Percentiles rank a stretch among this genome's conserved stretches.
These are phyloP conservation scores for Dicentrarchus labrax DNA, from an alignment of 2,113 vertebrate species.

Conservation along the genomic window DNA sequence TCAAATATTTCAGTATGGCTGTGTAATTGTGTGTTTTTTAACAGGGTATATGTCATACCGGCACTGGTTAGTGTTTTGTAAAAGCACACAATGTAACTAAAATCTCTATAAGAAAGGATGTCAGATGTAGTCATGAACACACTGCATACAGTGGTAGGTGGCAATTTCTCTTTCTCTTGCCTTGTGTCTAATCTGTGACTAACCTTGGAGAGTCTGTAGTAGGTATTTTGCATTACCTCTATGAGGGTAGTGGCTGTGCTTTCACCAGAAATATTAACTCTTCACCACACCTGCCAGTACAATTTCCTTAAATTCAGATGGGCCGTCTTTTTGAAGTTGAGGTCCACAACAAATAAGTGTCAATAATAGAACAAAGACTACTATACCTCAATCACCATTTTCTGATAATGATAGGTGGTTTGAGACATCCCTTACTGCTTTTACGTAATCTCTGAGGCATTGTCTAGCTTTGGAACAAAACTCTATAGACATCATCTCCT, in stretches of 20 bases:
- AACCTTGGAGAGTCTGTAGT: constrained; percentile 15
- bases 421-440: not conserved
- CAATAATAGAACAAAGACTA: not conserved
- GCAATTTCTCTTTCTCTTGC: constrained; percentile 1
- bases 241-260: constrained; percentile 8
- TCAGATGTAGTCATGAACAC: not conserved
- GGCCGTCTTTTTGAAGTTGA: not conserved
- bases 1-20: not conserved
- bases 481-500: not conserved
- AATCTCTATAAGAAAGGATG: not conserved
- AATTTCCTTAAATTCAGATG: not conserved
- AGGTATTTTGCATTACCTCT: constrained; percentile 16
- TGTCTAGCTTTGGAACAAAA: not conserved
- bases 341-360: not conserved
- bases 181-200: constrained; percentile 13
- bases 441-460: not conserved
- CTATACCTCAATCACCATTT: not conserved
- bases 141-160: not conserved
- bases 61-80: not conserved
- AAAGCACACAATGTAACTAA: not conserved
- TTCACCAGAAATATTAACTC: not conserved
- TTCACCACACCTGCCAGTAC: not conserved
- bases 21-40: not conserved
- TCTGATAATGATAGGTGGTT: not conserved
- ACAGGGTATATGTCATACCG: not conserved